phyloP scores from a whole-genome alignment of 1,140 invertebrate genomes.

The Tetranychus urticae region DNA sequence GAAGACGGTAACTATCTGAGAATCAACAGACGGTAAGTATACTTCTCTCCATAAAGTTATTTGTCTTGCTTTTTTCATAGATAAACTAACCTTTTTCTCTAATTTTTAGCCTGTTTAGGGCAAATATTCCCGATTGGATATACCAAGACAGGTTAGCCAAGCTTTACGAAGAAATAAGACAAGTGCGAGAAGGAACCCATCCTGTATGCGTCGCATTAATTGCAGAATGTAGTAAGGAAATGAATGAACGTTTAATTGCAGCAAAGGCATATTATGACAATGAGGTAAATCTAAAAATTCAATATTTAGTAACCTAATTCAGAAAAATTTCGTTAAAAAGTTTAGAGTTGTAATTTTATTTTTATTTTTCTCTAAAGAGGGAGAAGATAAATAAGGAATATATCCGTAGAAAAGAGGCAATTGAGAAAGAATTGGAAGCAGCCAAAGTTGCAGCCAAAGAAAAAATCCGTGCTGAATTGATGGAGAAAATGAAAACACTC shows the following conservation, averaged over 20 bases:
- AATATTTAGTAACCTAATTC: no score
- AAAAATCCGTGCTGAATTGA: slow-evolving; percentile 64
- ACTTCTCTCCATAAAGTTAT: no score
- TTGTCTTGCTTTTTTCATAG: slow-evolving; percentile 28
- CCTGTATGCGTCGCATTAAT: slow-evolving; percentile 58
- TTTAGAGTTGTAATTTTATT: neutral
- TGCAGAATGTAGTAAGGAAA: slow-evolving; percentile 52
- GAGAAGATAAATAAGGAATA: slow-evolving; percentile 70
- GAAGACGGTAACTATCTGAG: slow-evolving; percentile 44
- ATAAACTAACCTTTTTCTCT: slow-evolving; percentile 13
- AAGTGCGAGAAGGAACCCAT: slow-evolving; percentile 58
- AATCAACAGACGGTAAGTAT: slow-evolving; percentile 49
- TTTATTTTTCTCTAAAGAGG: slow-evolving; percentile 19
- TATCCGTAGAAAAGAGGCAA: slow-evolving; percentile 56
- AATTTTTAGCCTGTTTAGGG: slow-evolving; percentile 16
- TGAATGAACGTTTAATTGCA: slow-evolving; percentile 46
- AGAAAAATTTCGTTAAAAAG: neutral
- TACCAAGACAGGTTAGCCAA: slow-evolving; percentile 75
- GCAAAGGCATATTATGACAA: slow-evolving; percentile 63
- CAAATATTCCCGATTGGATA: slow-evolving; percentile 25
- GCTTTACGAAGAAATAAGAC: slow-evolving; percentile 66
- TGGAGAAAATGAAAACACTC: slow-evolving; percentile 68
- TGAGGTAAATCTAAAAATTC: slow-evolving; percentile 20
- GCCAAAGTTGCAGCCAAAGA: slow-evolving; percentile 78
- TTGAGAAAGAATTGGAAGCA: slow-evolving; percentile 75